Evolutionary conservation across 2,797 vertebrate genomes (phyloP).

Genomic region (Diplodus sargus): DNA sequence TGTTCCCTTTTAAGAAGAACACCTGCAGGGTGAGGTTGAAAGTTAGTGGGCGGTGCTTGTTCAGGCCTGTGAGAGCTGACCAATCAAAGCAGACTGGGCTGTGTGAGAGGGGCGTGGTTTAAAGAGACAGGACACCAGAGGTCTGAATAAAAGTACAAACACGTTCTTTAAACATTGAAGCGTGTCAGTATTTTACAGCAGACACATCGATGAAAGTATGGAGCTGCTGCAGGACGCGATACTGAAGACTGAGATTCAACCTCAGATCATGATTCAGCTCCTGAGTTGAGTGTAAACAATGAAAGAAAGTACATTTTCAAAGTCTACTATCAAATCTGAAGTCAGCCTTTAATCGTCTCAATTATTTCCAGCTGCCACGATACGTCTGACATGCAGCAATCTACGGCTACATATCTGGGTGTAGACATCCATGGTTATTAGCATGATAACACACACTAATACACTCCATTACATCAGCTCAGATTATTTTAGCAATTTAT

Average conservation of each 20-base stretch:
- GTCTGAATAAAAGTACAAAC: no score
- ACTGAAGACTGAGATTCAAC: neutral
- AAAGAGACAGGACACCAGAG: no score
- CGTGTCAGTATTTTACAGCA: no score
- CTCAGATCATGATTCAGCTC: neutral
- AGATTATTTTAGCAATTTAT: neutral
- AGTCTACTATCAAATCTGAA: neutral
- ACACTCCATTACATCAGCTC: neutral
- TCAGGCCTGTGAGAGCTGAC: no score
- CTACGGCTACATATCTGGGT: neutral
- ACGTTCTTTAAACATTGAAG: no score
- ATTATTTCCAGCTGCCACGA: neutral
- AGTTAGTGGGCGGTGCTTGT: no score
- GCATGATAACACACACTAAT: neutral
- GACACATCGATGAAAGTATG: no score
- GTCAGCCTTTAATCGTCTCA: constrained; percentile 18
- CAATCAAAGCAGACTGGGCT: no score
- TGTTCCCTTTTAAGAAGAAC: no score
- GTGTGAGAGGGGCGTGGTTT: no score
- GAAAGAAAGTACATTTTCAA: neutral
- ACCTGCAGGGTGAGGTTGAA: no score
- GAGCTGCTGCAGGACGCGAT: neutral
- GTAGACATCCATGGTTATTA: neutral
- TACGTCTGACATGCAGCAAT: neutral
- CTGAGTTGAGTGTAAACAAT: neutral